These are phyloP conservation scores for Acanthoscelides obtectus DNA, from an alignment of 2,888 invertebrate species.

Conservation along the genomic window DNA sequence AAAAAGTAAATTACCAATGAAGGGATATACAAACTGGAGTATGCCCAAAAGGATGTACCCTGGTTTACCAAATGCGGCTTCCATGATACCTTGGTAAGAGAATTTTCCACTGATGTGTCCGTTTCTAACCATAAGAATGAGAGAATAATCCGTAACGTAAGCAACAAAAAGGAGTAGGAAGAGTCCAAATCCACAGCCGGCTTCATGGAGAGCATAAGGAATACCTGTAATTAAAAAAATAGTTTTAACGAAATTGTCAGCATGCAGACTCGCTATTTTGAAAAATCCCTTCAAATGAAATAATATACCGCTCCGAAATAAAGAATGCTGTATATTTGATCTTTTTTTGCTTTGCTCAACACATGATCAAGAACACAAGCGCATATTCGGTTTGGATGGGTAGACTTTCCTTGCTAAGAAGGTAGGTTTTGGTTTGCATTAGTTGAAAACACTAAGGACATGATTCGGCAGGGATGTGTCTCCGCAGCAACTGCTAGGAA, in stretches of 20 bases:
- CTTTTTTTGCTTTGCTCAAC: no score
- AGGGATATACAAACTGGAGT: slow-evolving; percentile 78
- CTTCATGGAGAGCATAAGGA: slow-evolving; percentile 75
- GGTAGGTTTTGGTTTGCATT: no score
- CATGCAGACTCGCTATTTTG: no score
- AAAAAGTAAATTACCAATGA: slow-evolving; percentile 73
- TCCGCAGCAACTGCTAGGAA: no score
- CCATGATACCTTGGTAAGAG: slow-evolving; percentile 74
- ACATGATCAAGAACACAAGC: no score
- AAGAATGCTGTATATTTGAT: no score
- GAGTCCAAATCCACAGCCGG: slow-evolving; percentile 75
- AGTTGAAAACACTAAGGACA: no score
- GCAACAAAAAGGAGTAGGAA: slow-evolving; percentile 66
- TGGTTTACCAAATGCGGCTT: slow-evolving; percentile 72
- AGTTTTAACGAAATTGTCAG: neutral
- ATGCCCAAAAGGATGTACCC: slow-evolving; percentile 72
- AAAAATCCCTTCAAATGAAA: no score
- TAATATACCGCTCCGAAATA: no score
- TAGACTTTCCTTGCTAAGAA: no score
- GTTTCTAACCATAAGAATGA: slow-evolving; percentile 70
- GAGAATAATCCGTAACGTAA: slow-evolving; percentile 74
- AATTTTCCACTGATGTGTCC: slow-evolving; percentile 73
- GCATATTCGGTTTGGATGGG: no score
- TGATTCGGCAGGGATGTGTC: no score
- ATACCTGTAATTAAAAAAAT: slow-evolving; percentile 50